Conservation (phyloP, 1,140 invertebrate species). For the Matsumurasca onukii region DNA sequence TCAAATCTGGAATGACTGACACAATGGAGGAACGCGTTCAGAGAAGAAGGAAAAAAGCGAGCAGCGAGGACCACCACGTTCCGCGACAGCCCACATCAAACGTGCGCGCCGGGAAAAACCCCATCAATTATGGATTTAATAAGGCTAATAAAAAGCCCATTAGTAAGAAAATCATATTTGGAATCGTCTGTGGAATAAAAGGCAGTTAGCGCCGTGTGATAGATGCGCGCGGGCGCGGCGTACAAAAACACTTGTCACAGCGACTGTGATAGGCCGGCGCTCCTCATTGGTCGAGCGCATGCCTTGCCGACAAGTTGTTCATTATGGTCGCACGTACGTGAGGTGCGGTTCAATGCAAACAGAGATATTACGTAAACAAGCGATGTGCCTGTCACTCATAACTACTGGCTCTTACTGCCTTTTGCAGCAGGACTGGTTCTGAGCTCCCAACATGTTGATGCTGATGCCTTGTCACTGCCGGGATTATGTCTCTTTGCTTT, state of each 20-base stretch:
- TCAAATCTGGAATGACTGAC: background rate
- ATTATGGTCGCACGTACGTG: constrained; percentile 10
- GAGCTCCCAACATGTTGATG: too few relatives aligned
- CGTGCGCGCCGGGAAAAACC: background rate
- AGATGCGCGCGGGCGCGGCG: background rate
- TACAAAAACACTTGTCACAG: constrained; percentile 20
- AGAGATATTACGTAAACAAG: constrained; percentile 21
- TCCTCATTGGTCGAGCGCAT: constrained; percentile 1
- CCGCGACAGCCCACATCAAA: background rate
- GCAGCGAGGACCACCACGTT: constrained; percentile 4
- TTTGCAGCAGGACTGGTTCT: too few relatives aligned
- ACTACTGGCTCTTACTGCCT: too few relatives aligned
- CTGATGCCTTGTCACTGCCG: too few relatives aligned
- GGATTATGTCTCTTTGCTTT: too few relatives aligned
- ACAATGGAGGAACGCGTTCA: background rate
- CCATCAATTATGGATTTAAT: background rate
- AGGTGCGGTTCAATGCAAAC: constrained; percentile 14
- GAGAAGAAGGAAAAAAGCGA: background rate
- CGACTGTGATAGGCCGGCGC: constrained; percentile 1
- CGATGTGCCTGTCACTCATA: background rate
- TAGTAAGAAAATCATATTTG: constrained; percentile 10
- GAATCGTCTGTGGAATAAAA: background rate
- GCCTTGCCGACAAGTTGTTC: background rate
- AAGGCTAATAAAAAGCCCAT: background rate
- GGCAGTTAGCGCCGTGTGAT: background rate